These are phyloP conservation scores for Rhingia rostrata DNA, from an alignment of 2,888 invertebrate species.

Conservation along the genomic window DNA sequence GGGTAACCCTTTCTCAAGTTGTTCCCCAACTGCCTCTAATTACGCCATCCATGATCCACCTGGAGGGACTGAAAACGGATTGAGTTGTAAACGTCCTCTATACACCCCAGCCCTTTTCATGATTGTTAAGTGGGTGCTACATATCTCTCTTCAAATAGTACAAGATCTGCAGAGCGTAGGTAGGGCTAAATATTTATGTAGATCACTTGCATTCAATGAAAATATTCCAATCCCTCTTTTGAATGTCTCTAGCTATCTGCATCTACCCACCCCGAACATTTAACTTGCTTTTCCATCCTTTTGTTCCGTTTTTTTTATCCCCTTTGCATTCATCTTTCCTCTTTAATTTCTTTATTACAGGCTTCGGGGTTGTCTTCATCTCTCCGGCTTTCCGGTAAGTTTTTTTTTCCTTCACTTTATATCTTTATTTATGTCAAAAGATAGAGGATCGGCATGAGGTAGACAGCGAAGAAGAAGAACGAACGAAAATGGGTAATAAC, in stretches of 20 bases:
- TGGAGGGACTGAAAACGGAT: background rate
- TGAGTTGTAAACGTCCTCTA: background rate
- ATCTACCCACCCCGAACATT: slow-evolving; percentile 26
- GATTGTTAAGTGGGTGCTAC: background rate
- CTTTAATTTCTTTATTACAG: slow-evolving; percentile 61
- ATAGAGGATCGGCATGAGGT: slow-evolving; percentile 55
- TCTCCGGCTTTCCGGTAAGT: slow-evolving; percentile 48
- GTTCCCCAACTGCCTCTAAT: slow-evolving; percentile 3
- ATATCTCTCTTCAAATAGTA: slow-evolving; percentile 27
- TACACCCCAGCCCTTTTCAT: no score
- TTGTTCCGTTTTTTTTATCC: slow-evolving; percentile 23
- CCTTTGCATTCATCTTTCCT: slow-evolving; percentile 36
- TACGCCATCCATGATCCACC: background rate
- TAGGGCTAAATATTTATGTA: slow-evolving; percentile 41
- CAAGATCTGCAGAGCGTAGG: slow-evolving; percentile 28
- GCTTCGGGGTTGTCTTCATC: slow-evolving; percentile 42
- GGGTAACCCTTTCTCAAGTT: background rate
- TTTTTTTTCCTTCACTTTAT: slow-evolving; percentile 30
- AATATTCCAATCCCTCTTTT: slow-evolving; percentile 27
- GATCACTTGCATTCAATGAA: slow-evolving; percentile 55
- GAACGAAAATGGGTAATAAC: slow-evolving; percentile 61
- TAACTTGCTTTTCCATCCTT: slow-evolving; percentile 38
- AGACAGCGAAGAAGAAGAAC: slow-evolving; percentile 48
- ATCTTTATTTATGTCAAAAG: slow-evolving; percentile 70
- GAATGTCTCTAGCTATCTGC: slow-evolving; percentile 4